Conservation (phyloP, 2,888 invertebrate genomes). For the Cephus sareptanus region DNA sequence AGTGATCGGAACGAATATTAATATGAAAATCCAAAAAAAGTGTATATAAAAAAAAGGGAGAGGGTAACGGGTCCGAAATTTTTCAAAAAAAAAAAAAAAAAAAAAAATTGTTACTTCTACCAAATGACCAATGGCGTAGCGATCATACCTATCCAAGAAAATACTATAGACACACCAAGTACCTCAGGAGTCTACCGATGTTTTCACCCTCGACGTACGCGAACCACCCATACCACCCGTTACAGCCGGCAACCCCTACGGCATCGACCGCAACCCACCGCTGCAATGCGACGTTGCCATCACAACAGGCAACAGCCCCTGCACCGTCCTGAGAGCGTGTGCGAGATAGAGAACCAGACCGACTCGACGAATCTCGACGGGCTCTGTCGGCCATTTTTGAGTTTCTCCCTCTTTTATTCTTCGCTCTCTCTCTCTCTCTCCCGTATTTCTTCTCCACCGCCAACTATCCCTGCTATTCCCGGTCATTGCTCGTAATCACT, state of each 20-base stretch:
- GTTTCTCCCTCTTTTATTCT: conserved; percentile 3
- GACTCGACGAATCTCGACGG: conserved; percentile 1
- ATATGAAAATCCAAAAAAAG: too few relatives aligned
- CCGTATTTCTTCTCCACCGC: conserved; percentile 10
- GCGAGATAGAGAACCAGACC: background rate
- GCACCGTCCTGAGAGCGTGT: background rate
- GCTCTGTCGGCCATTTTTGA: conserved; percentile 3
- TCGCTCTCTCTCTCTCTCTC: conserved; percentile 13
- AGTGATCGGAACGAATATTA: background rate
- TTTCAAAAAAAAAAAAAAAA: too few relatives aligned
- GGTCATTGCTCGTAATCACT: too few relatives aligned
- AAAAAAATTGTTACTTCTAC: too few relatives aligned
- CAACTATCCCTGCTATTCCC: conserved; percentile 12
- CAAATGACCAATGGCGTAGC: too few relatives aligned
- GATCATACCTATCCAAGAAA: too few relatives aligned
- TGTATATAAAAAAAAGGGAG: background rate
- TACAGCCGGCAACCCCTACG: conserved; percentile 35
- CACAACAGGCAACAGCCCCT: conserved; percentile 65
- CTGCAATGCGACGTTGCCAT: conserved; percentile 67
- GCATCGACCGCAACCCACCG: conserved; percentile 66
- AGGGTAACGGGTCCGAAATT: background rate
- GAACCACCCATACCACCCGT: conserved; percentile 32
- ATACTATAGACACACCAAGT: too few relatives aligned
- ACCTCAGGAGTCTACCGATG: background rate
- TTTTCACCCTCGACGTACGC: conserved; percentile 20